Percentiles rank a stretch among this genome's conserved stretches.
Conservation (phyloP, 2,888 invertebrate species). For the Cephus rjabovi region DNA sequence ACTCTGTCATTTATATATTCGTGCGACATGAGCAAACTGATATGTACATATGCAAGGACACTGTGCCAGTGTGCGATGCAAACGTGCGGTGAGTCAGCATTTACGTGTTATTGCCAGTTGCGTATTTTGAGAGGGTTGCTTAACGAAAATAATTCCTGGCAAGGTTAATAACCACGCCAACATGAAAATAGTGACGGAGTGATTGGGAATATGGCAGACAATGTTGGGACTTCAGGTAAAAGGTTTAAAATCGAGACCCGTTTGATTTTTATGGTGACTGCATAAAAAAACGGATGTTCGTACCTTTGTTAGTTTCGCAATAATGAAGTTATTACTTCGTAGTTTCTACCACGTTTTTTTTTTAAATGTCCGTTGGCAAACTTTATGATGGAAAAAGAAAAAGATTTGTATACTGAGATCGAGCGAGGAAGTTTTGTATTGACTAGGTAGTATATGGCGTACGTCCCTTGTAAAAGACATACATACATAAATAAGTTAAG, state of each 20-base stretch:
- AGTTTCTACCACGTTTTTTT: no score
- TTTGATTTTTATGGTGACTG: neutral
- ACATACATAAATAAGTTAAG: neutral
- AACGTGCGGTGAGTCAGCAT: conserved; percentile 20
- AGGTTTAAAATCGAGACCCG: neutral
- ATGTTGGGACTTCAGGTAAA: neutral
- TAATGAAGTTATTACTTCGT: neutral
- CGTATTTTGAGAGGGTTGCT: conserved; percentile 6
- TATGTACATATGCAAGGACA: conserved; percentile 21
- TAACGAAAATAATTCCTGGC: neutral
- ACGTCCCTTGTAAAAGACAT: neutral
- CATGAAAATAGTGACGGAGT: neutral
- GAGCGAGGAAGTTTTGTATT: neutral
- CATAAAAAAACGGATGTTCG: neutral
- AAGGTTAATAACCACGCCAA: neutral
- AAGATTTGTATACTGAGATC: neutral
- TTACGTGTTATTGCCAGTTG: conserved; percentile 12
- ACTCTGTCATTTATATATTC: conserved; percentile 16
- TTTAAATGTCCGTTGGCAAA: no score
- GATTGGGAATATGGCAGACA: neutral
- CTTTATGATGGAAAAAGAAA: neutral
- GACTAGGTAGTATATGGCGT: neutral
- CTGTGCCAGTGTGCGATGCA: conserved; percentile 9
- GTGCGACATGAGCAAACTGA: conserved; percentile 15
- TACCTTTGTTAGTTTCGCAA: neutral